Evolutionary conservation across 2,113 vertebrate species (phyloP).

Genomic region (Elgaria multicarinata): DNA sequence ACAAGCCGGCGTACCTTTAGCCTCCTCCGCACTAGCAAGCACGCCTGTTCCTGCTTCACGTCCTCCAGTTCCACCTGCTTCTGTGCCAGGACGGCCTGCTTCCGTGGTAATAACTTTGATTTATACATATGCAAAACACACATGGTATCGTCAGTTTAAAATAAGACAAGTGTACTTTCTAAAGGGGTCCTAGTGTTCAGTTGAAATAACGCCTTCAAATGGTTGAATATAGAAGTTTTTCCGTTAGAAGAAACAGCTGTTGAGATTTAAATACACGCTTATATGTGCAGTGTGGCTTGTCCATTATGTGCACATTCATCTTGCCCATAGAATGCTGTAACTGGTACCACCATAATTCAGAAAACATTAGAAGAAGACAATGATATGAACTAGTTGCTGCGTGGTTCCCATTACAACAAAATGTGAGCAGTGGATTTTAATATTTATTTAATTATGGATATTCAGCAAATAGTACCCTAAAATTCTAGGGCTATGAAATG

Average conservation of each 20-base stretch:
- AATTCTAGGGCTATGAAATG: background rate
- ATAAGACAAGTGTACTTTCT: background rate
- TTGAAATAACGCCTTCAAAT: background rate
- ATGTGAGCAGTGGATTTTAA: background rate
- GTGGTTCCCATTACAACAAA: background rate
- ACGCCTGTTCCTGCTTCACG: conserved; percentile 72
- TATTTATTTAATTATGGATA: background rate
- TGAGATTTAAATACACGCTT: background rate
- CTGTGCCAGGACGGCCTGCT: conserved; percentile 86
- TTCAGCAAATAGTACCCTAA: background rate
- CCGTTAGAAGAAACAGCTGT: background rate
- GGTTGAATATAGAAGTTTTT: background rate
- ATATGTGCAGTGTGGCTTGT: background rate
- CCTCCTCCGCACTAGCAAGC: conserved; percentile 27
- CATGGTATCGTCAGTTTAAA: background rate
- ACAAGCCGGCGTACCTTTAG: conserved; percentile 49
- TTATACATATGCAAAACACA: background rate
- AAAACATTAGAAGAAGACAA: background rate
- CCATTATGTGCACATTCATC: background rate
- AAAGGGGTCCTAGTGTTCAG: background rate
- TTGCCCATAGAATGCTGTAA: background rate
- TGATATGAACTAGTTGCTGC: background rate
- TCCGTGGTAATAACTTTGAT: conserved; percentile 76
- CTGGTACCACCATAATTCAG: background rate
- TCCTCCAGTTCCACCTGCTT: conserved; percentile 84